Conservation (phyloP, 2,113 vertebrate species). For the Xyrauchen texanus region DNA sequence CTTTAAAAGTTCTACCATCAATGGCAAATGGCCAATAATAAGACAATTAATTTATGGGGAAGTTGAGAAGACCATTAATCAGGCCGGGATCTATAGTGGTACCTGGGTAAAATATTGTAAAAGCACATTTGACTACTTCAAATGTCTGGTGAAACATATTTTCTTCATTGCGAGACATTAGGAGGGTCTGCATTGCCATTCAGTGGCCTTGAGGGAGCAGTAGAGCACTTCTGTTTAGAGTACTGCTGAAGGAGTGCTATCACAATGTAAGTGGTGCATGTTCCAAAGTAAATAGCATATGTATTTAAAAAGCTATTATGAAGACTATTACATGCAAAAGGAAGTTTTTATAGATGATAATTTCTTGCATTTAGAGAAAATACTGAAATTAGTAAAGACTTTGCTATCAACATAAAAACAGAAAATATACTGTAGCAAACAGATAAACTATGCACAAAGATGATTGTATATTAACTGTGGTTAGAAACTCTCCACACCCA, state of each 20-base stretch:
- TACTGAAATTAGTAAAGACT: no score
- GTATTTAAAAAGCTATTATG: slow-evolving; percentile 12
- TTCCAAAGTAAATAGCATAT: slow-evolving; percentile 25
- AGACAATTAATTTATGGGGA: no score
- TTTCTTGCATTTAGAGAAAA: no score
- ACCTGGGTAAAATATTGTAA: not conserved
- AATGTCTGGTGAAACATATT: not conserved
- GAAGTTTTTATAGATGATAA: not conserved
- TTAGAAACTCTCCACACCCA: no score
- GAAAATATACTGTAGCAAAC: not conserved
- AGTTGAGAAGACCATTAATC: no score
- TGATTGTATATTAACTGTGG: not conserved
- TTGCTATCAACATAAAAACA: not conserved
- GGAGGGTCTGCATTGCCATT: slow-evolving; percentile 41
- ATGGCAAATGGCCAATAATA: no score
- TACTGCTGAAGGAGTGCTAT: no score
- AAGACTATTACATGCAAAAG: slow-evolving; percentile 24
- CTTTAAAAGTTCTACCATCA: no score
- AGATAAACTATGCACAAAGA: not conserved
- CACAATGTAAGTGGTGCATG: slow-evolving; percentile 21
- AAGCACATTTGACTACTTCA: not conserved
- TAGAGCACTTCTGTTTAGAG: slow-evolving; percentile 52
- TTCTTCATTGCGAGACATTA: not conserved
- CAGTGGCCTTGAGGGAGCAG: slow-evolving; percentile 68
- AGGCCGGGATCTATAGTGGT: no score